Base-by-base conservation (phyloP, 2,113 vertebrate genomes). In the Scopus umbretta region DNA sequence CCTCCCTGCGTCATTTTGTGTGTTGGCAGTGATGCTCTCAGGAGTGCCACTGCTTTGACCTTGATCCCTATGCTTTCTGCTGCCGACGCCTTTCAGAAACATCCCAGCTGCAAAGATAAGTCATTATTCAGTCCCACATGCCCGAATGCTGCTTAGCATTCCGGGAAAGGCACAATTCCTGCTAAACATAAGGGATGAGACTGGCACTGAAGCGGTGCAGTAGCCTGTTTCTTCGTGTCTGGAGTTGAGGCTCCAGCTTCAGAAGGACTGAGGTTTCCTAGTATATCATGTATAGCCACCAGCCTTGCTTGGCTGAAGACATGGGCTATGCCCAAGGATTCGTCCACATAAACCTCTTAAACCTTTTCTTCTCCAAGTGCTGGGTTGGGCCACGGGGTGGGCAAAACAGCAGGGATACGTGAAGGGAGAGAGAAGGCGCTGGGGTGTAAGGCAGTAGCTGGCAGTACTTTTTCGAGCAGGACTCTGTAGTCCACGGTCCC, bases 101-200 rank as follows among this genome's bases (percentile, higher is more conserved):
- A 91, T 16, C 76, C 36, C 9, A 14, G 70, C 91, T 87, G 76
- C 62, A 49, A 49, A 81, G 66, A 72, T 5, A 5, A 1, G 61
- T 34, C 45, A 45, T 72, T 91, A 87, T 40, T 79, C 91, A 82
- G 88, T 79, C 78, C 83, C 92, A 70, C 65, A 21, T 5, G 25
- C 78, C 76, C 23, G 1, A 71, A 21, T 25, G 73, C 88, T 95
- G 76, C 42, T 95, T 72, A 86, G 83, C 83, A 95, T 94, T 95
- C 94, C 68, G 74, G 73, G 56, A 81, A 78, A 92, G 73, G 56
- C 91, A 68, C 61, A 36, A 9, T 68, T 83, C 80, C 79, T 67
- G 61, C 70, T 56, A 2, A 93, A 86, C 83, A 56, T 3, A 86
- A 63, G 92, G 88, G 86, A 72, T 56, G 86, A 92, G 86, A 16